These are phyloP conservation scores for Paralichthys olivaceus DNA, from an alignment of 2,113 vertebrate species.

Conservation along the genomic window DNA sequence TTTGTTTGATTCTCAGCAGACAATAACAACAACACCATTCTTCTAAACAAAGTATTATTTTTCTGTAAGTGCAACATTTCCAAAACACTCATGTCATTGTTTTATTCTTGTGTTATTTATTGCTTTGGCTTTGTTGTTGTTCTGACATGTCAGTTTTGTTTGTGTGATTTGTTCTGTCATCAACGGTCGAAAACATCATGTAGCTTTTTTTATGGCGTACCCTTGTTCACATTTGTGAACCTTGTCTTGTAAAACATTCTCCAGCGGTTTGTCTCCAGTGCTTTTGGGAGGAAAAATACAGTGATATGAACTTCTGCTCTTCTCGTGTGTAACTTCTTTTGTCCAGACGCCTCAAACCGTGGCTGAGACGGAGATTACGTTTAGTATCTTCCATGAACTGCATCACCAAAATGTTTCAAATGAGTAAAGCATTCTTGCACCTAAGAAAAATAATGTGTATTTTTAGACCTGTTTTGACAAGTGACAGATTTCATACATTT, in stretches of 20 bases:
- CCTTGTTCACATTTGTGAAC: background rate
- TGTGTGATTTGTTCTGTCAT: slow-evolving; percentile 16
- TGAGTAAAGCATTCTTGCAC: slow-evolving; percentile 23
- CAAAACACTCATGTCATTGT: background rate
- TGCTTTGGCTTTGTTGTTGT: slow-evolving; percentile 31
- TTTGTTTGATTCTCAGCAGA: slow-evolving; percentile 22
- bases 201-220: slow-evolving; percentile 1
- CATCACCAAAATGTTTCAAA: slow-evolving; percentile 17
- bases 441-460: slow-evolving; percentile 31
- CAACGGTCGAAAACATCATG: background rate
- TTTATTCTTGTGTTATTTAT: slow-evolving; percentile 53
- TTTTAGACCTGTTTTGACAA: slow-evolving; percentile 49
- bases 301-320: background rate
- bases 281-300: slow-evolving; percentile 2
- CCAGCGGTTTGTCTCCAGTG: slow-evolving; percentile 21
- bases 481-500: slow-evolving; percentile 29
- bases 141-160: slow-evolving; percentile 3
- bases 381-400: slow-evolving; percentile 22
- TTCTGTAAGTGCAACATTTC: slow-evolving; percentile 11
- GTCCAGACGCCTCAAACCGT: background rate
- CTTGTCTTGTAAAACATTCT: background rate
- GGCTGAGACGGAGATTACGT: background rate
- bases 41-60: slow-evolving; percentile 24
- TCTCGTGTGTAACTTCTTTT: background rate
- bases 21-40: slow-evolving; percentile 1